Conservation (phyloP, 2,113 vertebrate genomes). For the Gulo gulo region DNA sequence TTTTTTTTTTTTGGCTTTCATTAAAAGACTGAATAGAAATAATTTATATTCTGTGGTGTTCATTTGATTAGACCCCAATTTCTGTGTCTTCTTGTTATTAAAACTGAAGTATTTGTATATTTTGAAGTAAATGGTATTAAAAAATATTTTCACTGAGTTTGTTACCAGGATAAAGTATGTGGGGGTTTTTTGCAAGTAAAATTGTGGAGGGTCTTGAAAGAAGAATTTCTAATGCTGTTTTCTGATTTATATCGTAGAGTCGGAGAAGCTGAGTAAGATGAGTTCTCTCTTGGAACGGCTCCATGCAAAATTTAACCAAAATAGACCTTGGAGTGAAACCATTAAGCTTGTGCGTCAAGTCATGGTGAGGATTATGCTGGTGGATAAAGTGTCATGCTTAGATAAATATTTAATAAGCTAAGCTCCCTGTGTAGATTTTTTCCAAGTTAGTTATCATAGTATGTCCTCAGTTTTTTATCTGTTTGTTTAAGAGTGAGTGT, state of each 20-base stretch:
- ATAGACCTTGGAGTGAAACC: slow-evolving; percentile 96
- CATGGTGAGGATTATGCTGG: slow-evolving; percentile 88
- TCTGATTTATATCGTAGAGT: slow-evolving; percentile 75
- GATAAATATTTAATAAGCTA: slow-evolving; percentile 41
- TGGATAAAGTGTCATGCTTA: slow-evolving; percentile 19
- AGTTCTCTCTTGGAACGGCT: slow-evolving; percentile 93
- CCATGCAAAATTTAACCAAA: slow-evolving; percentile 94
- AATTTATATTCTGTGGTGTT: neutral
- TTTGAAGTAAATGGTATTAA: slow-evolving; percentile 54
- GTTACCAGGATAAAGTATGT: neutral
- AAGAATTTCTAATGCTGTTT: slow-evolving; percentile 47
- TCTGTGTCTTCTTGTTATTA: slow-evolving; percentile 11
- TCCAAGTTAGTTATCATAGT: neutral
- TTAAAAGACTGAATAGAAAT: slow-evolving; percentile 24
- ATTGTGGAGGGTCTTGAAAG: neutral
- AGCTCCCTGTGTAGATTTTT: neutral
- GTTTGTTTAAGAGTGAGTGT: neutral
- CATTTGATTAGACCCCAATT: slow-evolving; percentile 1
- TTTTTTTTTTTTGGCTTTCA: neutral
- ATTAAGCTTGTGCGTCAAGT: slow-evolving; percentile 96
- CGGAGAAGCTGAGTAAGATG: slow-evolving; percentile 89
- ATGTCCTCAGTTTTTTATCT: neutral
- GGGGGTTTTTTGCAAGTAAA: neutral
- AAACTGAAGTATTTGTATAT: slow-evolving; percentile 9
- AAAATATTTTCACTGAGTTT: slow-evolving; percentile 35